A percentile compares a stretch with the other conserved stretches of the same genome.
These are phyloP conservation scores for Perodicticus potto DNA, from an alignment of 2,797 vertebrate species.

Conservation along the genomic window DNA sequence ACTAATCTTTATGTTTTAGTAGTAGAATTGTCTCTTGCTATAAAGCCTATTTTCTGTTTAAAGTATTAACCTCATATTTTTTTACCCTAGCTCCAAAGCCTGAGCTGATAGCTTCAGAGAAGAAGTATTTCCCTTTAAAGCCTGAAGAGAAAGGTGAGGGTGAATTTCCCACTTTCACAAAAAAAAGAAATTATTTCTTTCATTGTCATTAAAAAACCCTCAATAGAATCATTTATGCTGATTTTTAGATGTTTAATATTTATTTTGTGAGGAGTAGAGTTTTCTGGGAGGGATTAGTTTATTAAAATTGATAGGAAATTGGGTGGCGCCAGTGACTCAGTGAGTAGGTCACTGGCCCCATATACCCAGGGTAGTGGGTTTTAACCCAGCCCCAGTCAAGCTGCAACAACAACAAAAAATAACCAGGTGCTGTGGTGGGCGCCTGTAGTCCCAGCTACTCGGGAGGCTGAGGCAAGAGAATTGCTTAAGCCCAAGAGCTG, in stretches of 20 bases:
- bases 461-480: too few species aligned
- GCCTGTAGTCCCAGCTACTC: too few species aligned
- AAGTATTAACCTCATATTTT: constrained; percentile 57
- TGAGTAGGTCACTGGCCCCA: too few species aligned
- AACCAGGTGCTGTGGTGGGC: too few species aligned
- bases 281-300: constrained; percentile 43
- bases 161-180: constrained; percentile 8
- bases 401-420: too few species aligned
- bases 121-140: constrained; percentile 89
- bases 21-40: constrained; percentile 25
- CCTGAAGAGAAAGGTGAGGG: constrained; percentile 94
- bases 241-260: constrained; percentile 12
- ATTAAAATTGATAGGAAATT: constrained; percentile 35
- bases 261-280: background rate
- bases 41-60: constrained; percentile 61
- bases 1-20: background rate
- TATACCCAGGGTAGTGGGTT: too few species aligned
- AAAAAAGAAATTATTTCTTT: background rate
- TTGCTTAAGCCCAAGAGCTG: too few species aligned
- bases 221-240: background rate
- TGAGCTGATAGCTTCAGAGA: constrained; percentile 92
- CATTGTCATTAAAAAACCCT: background rate
- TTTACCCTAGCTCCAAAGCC: constrained; percentile 90
- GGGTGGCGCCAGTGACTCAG: too few species aligned
- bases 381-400: too few species aligned